Evolutionary conservation across 2,113 vertebrate species (phyloP), one percentile per base, ranked within the genome.

Genomic region (Tautogolabrus adspersus): DNA sequence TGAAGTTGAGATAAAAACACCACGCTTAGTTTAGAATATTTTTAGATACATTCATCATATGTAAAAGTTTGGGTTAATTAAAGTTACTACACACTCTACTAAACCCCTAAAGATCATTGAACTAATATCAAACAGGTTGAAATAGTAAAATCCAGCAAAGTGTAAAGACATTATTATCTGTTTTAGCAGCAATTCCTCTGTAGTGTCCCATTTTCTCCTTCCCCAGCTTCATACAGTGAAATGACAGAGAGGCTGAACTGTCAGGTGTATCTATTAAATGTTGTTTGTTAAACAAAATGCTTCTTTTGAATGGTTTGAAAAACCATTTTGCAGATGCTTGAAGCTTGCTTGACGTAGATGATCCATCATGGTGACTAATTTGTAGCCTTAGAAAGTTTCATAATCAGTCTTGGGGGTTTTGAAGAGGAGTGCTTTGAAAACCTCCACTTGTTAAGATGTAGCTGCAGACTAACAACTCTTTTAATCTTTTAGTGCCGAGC

Each of bases 221-320:
- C 62, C 0, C 26, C 5, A 8, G 42, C 10, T 19, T 58, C 26
- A 38, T 22, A 58, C 26, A 58, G 52, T 65, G 13, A 54, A 65
- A 46, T 46, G 30, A 34, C 1, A 11, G 3, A 61, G 46, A 8
- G 11, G 37, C n/a, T 56, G 40, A 62, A 57, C 21, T 73, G 3
- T 13, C 13, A 61, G 56, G 12, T 47, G 15, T 34, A 46, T 44
- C 22, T 8, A 44, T 19, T 40, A 67, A 65, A 60, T 65, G 40
- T 51, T 57, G 42, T 23, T 16, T 13, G 15, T 19, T n/a, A 16
- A 15, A 22, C 18, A 22, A 26, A 44, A 60, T 8, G 51, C n/a
- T 57, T 64, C 30, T 81, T 72, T 77, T 8, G 3, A 60, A 63
- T 59, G 21, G 12, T 82, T 70, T 70, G 56, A 62, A 61, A 83